Evolutionary conservation across 2,113 vertebrate genomes (phyloP), one percentile per base, ranked within the genome.

Genomic region (Dryoscopus gambensis): DNA sequence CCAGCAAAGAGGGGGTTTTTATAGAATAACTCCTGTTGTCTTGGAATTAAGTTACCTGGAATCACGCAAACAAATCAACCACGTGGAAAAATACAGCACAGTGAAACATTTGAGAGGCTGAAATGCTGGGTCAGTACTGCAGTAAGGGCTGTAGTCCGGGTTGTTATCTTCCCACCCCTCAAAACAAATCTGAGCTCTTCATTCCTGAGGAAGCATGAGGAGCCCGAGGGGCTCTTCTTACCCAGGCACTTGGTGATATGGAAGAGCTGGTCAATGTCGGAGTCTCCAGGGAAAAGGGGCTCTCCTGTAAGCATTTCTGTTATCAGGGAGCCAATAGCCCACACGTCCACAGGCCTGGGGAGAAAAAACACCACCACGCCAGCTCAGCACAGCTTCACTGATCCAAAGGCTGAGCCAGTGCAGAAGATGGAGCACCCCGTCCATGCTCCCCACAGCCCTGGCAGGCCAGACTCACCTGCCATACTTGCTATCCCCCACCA

Each of bases 241-340:
- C 98, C 98, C 84, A 98, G 98, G 96, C 98, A 99, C 67, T 87
- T 97, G 89, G 98, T 98, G 77, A 99, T 98, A 87, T 98, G 99
- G 94, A 99, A 98, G 39, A 99, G 98, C 74, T 99, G 99, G 93
- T 99, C 99, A 35, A 99, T 99, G 93, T 99, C 99, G 2, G 99
- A 99, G 73, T 99, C 98, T 91, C 99, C 99, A 15, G 99, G 98
- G 93, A 99, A 99, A 67, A 99, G 95, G 21, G 99, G 98, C 52
- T 99, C 97, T 68, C 98, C 98, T 22, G 98, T 98, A 40, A 99
- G 94, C 98, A 99, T 99, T 98, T 99, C 99, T 19, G 98, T 97
- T 37, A 98, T 95, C 97, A 99, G 89, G 95, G 98, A 98, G 20
- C 99, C 99, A 30, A 99, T 85, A 30, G 99, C 99, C 99, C 99